These are phyloP conservation scores for Paracentrotus lividus DNA, from an alignment of 53 echinoderm and acorn worm species.

Conservation along the genomic window DNA sequence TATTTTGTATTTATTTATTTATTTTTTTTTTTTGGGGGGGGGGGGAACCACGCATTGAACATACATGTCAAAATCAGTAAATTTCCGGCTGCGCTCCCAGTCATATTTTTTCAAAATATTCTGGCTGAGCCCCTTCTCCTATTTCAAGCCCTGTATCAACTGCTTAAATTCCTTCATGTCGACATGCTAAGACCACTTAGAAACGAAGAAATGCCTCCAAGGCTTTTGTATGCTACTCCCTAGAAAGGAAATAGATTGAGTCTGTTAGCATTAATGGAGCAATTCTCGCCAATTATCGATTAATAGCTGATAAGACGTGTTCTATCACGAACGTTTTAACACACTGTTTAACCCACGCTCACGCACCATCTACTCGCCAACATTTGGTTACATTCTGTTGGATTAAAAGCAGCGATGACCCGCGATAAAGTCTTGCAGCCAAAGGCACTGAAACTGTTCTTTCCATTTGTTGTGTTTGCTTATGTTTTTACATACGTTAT, in stretches of 20 bases:
- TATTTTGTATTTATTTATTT: too few species aligned
- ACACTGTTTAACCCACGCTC: not conserved
- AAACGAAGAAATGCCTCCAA: not conserved
- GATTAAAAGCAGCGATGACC: not conserved
- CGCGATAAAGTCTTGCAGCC: conserved; percentile 18
- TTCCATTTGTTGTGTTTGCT: not conserved
- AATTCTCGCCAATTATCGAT: conserved; percentile 33
- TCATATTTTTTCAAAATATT: too few species aligned
- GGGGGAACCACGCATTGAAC: too few species aligned
- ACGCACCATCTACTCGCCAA: not conserved
- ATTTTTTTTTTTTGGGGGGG: too few species aligned
- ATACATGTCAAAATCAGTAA: too few species aligned
- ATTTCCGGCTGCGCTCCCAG: too few species aligned
- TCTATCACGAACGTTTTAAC: conserved; percentile 7
- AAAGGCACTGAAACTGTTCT: not conserved
- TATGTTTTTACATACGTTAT: conserved; percentile 36
- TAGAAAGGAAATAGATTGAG: not conserved
- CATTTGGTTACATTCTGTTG: conserved; percentile 8
- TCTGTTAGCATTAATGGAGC: not conserved
- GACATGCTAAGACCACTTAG: not conserved
- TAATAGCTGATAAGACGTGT: conserved; percentile 25
- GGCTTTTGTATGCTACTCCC: not conserved
- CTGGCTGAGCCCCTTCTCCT: too few species aligned
- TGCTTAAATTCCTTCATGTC: too few species aligned
- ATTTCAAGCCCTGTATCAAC: too few species aligned